A percentile compares a stretch with the other conserved stretches of the same genome.
Conservation (phyloP, 2,797 vertebrate species). For the Podarcis siculus region DNA sequence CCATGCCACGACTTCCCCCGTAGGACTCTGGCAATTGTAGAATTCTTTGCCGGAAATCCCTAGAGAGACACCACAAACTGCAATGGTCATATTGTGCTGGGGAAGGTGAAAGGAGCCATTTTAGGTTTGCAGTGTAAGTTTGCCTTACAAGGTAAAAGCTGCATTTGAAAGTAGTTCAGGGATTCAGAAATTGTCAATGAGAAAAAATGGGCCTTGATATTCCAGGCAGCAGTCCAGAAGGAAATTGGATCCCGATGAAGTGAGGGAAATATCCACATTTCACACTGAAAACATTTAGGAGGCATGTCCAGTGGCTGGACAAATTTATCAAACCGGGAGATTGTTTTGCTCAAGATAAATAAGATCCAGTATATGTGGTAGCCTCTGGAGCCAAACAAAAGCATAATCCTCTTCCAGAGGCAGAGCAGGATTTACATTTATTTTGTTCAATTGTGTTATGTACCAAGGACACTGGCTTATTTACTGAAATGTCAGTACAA, state of each 20-base stretch:
- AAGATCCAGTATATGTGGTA: background rate
- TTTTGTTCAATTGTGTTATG: background rate
- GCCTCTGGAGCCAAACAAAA: background rate
- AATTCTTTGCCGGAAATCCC: background rate
- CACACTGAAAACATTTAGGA: background rate
- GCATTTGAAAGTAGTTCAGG: background rate
- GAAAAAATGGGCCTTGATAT: background rate
- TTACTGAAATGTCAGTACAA: background rate
- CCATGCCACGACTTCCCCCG: background rate
- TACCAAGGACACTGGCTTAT: background rate
- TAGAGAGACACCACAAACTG: too few species aligned
- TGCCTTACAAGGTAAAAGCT: background rate
- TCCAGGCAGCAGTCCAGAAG: background rate
- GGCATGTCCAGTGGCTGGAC: background rate
- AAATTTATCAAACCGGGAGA: background rate
- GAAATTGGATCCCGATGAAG: conserved; percentile 1
- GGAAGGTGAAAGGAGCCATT: background rate
- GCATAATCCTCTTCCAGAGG: background rate
- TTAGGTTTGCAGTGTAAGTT: background rate
- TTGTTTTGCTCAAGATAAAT: background rate
- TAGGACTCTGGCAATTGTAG: background rate
- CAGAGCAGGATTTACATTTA: background rate
- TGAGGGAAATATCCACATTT: background rate
- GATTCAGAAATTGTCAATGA: background rate
- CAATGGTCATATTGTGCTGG: background rate